These are phyloP conservation scores for Galendromus occidentalis DNA, from an alignment of 1,140 invertebrate genomes.

Conservation along the genomic window DNA sequence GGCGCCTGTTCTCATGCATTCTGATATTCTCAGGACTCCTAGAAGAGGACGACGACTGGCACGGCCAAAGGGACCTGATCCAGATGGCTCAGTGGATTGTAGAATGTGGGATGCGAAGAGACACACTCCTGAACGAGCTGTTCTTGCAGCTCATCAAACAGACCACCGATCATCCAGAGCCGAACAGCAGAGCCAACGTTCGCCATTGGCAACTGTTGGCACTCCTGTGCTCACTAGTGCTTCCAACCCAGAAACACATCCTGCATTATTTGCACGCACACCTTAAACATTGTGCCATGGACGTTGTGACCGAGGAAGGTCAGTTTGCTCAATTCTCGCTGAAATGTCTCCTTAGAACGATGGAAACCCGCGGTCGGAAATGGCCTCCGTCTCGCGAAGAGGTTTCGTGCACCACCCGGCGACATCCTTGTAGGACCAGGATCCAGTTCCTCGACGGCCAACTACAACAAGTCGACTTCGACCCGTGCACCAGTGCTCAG, in stretches of 20 bases:
- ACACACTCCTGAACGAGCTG: slow-evolving; percentile 61
- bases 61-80: slow-evolving; percentile 63
- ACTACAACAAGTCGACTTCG: slow-evolving; percentile 81
- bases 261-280: slow-evolving; percentile 75
- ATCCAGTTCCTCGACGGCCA: slow-evolving; percentile 86
- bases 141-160: slow-evolving; percentile 82
- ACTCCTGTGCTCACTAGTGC: slow-evolving; percentile 61
- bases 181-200: slow-evolving; percentile 61
- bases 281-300: slow-evolving; percentile 62
- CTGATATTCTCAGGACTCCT: slow-evolving; percentile 64
- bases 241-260: slow-evolving; percentile 59
- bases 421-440: slow-evolving; percentile 67
- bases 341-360: slow-evolving; percentile 62
- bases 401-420: slow-evolving; percentile 73
- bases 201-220: slow-evolving; percentile 80
- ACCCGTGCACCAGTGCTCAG: slow-evolving; percentile 73
- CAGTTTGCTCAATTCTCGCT: slow-evolving; percentile 83
- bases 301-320: slow-evolving; percentile 75
- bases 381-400: slow-evolving; percentile 83
- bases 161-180: slow-evolving; percentile 68
- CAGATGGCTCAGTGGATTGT: slow-evolving; percentile 66
- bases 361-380: slow-evolving; percentile 61
- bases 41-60: slow-evolving; percentile 34
- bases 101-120: slow-evolving; percentile 70
- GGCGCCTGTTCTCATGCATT: slow-evolving; percentile 40